A percentile compares a stretch with the other conserved stretches of the same genome.
Evolutionary conservation across 2,888 invertebrate genomes (phyloP).

Genomic region (Mamestra brassicae): DNA sequence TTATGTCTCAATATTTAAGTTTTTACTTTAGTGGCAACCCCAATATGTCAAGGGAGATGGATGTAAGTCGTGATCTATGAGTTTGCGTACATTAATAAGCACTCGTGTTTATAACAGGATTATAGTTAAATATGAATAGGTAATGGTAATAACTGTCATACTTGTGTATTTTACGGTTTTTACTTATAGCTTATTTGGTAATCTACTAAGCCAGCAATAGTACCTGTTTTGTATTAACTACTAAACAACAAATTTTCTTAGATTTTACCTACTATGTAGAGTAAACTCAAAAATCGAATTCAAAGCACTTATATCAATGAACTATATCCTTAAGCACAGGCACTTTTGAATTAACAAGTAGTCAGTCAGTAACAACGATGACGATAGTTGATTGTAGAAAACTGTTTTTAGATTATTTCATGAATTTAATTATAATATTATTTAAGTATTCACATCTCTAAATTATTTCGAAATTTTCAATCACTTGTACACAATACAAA

Average conservation of each 20-base stretch:
- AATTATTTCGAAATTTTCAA: not conserved
- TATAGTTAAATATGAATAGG: constrained; percentile 16
- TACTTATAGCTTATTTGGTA: not conserved
- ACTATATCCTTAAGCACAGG: no score
- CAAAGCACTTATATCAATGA: not conserved
- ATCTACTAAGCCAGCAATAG: no score
- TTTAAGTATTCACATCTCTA: no score
- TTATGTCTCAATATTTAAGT: constrained; percentile 75
- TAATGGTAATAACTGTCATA: constrained; percentile 11
- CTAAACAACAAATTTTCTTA: no score
- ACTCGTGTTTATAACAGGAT: constrained; percentile 28
- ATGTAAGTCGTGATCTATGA: constrained; percentile 60
- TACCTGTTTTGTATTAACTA: not conserved
- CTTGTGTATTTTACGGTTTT: not conserved
- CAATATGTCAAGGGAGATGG: constrained; percentile 59
- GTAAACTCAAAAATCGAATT: no score
- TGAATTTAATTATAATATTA: no score
- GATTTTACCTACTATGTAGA: no score
- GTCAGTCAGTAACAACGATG: no score
- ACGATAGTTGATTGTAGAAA: no score
- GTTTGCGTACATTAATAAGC: constrained; percentile 22
- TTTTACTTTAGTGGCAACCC: constrained; percentile 70
- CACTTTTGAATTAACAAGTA: no score
- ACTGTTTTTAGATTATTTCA: no score
- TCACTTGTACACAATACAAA: constrained; percentile 35